Conservation (phyloP, 2,113 vertebrate species). For the Passerina amoena region DNA sequence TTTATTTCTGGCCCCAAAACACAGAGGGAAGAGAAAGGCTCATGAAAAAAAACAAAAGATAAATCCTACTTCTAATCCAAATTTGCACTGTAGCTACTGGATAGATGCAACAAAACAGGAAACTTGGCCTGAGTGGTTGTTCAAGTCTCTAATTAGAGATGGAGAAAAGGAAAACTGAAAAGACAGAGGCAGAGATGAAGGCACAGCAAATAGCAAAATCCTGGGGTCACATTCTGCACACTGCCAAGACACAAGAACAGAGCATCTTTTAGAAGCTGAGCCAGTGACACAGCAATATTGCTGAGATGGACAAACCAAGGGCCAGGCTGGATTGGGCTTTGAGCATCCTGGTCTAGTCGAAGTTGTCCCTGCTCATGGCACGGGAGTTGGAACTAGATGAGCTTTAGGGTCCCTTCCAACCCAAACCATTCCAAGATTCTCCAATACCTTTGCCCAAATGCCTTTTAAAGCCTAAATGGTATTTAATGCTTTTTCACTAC, state of each 20-base stretch:
- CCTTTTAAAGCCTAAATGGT: neutral
- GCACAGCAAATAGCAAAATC: neutral
- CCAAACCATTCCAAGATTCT: neutral
- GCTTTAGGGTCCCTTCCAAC: neutral
- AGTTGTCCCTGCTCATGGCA: fast-evolving
- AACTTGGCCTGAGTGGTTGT: neutral
- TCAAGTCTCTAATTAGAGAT: neutral
- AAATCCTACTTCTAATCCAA: neutral
- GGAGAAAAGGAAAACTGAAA: neutral
- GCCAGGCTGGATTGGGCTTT: neutral
- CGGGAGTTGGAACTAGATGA: neutral
- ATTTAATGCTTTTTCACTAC: neutral
- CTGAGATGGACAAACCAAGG: neutral
- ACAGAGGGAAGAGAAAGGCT: neutral
- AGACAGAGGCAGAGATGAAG: neutral
- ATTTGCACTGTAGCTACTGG: neutral
- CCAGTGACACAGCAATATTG: neutral
- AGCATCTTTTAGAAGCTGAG: neutral
- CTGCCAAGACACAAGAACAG: neutral
- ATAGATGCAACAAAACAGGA: neutral
- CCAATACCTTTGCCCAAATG: neutral
- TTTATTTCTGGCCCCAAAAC: neutral
- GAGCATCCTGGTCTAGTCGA: neutral
- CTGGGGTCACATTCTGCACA: fast-evolving
- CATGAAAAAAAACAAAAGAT: neutral